Evolutionary conservation across 2,888 invertebrate genomes (phyloP).

Genomic region (Rhingia campestris): DNA sequence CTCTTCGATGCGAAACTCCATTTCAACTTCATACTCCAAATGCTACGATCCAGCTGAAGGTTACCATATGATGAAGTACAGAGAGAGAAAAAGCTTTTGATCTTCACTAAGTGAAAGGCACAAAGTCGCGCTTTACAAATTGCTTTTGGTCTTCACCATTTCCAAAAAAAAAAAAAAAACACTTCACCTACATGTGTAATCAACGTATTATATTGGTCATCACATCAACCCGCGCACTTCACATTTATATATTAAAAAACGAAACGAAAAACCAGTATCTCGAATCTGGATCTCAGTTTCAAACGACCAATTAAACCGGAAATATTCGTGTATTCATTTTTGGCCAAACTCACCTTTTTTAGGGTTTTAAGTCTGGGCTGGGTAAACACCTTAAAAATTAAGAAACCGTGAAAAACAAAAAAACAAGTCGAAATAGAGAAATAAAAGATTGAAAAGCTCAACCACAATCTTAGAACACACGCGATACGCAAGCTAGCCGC

Average conservation of each 20-base stretch:
- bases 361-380: conserved; percentile 5
- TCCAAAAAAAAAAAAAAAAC: not conserved
- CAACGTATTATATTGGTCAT: conserved; percentile 7
- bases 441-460: conserved; percentile 31
- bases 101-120: conserved; percentile 65
- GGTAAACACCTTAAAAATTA: conserved; percentile 19
- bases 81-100: conserved; percentile 50
- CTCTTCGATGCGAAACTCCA: not conserved
- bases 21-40: conserved; percentile 9
- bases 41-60: conserved; percentile 46
- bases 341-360: conserved; percentile 62
- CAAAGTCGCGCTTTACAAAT: conserved; percentile 18
- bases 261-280: conserved; percentile 56
- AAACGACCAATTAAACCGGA: conserved; percentile 58
- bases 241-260: conserved; percentile 44
- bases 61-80: conserved; percentile 42
- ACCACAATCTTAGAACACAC: conserved; percentile 38
- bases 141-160: not conserved
- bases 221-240: conserved; percentile 43
- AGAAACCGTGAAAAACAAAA: conserved; percentile 25
- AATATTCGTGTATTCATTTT: conserved; percentile 34
- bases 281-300: conserved; percentile 9
- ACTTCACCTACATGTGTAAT: conserved; percentile 48
- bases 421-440: conserved; percentile 14
- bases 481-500: conserved; percentile 21